A percentile compares a stretch with the other conserved stretches of the same genome.
Conservation (phyloP, 1,140 invertebrate species). For the Cotesia typhae region DNA sequence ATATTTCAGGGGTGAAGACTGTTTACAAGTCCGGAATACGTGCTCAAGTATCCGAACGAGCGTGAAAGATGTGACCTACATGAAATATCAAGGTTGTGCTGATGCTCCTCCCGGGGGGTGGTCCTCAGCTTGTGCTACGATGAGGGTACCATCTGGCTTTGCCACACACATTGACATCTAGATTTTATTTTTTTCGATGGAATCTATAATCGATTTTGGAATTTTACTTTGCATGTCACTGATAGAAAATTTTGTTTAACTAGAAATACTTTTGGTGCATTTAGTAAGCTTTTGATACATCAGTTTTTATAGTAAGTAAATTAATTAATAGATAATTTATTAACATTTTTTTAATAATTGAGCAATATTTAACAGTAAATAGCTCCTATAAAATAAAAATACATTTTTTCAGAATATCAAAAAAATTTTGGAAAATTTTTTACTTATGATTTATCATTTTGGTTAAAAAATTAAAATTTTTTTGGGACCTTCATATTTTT, state of each 20-base stretch:
- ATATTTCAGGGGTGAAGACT: constrained; percentile 34
- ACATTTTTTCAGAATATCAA: too few species aligned
- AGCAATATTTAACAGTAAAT: too few species aligned
- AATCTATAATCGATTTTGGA: constrained; percentile 7
- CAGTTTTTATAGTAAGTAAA: too few species aligned
- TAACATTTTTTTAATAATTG: too few species aligned
- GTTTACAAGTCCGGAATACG: constrained; percentile 33
- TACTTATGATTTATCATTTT: too few species aligned
- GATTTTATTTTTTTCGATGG: neutral
- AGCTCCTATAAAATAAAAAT: too few species aligned
- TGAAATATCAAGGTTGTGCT: constrained; percentile 25
- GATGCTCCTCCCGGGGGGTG: neutral
- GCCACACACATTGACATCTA: neutral
- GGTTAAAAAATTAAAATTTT: too few species aligned
- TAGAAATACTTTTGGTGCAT: too few species aligned
- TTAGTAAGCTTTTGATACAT: too few species aligned
- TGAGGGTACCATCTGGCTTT: constrained; percentile 2
- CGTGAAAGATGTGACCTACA: constrained; percentile 32
- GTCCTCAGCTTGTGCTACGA: constrained; percentile 3
- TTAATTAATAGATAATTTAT: too few species aligned
- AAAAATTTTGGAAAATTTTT: too few species aligned
- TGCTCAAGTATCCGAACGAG: constrained; percentile 25
- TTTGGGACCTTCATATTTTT: too few species aligned
- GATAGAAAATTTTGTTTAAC: neutral
- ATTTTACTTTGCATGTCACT: neutral